These are phyloP conservation scores for Cephalotes varians DNA, from an alignment of 2,888 invertebrate species.

Conservation along the genomic window DNA sequence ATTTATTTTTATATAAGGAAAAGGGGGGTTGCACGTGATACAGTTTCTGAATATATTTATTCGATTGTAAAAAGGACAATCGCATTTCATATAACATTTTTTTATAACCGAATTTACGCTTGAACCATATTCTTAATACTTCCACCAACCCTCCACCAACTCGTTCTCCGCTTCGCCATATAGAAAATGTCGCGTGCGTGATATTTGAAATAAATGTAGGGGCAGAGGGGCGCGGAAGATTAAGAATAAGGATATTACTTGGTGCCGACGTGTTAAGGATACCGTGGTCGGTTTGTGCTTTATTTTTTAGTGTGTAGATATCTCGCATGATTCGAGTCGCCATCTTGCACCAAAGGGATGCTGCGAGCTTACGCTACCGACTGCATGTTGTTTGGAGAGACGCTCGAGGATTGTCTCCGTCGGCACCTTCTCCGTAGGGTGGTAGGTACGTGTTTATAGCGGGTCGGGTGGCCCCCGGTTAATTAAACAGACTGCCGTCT, in stretches of 20 bases:
- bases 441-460: constrained; percentile 65
- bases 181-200: background rate
- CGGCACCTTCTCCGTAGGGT: constrained; percentile 53
- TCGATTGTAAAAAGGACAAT: background rate
- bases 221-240: background rate
- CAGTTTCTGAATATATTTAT: background rate
- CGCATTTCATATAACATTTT: background rate
- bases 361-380: constrained; percentile 10
- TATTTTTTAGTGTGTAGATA: background rate
- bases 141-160: background rate
- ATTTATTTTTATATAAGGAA: background rate
- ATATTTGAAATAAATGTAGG: background rate
- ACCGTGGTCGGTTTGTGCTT: background rate
- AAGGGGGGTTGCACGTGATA: background rate
- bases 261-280: background rate
- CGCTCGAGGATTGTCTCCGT: constrained; percentile 59
- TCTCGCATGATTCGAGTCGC: background rate
- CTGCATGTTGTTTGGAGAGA: constrained; percentile 31
- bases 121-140: background rate
- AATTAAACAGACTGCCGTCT: constrained; percentile 75
- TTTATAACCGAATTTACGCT: background rate
- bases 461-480: constrained; percentile 43
- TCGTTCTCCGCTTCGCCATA: background rate
- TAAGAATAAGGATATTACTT: background rate
- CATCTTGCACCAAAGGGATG: background rate